These are phyloP conservation scores for Eumaeus atala DNA, from an alignment of 1,140 invertebrate genomes.

Conservation along the genomic window DNA sequence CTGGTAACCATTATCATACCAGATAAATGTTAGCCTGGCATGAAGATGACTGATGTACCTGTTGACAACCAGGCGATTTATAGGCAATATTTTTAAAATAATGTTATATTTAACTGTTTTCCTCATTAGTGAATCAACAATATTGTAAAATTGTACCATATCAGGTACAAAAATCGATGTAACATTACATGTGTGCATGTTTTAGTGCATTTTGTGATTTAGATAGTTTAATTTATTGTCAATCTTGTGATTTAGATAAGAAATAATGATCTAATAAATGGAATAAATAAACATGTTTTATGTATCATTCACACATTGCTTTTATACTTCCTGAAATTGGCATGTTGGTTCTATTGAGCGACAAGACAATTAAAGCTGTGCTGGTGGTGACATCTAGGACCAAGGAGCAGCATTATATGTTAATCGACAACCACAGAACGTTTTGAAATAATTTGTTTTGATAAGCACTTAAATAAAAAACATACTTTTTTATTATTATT, in stretches of 20 bases:
- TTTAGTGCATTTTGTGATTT: constrained; percentile 75
- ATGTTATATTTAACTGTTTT: constrained; percentile 36
- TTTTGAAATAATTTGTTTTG: too few species aligned
- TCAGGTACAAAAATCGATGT: constrained; percentile 64
- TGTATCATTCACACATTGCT: constrained; percentile 5
- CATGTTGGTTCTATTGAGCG: too few species aligned
- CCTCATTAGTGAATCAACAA: constrained; percentile 46
- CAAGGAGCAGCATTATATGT: constrained; percentile 18
- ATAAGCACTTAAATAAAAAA: too few species aligned
- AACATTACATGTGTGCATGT: constrained; percentile 72
- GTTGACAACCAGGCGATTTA: constrained; percentile 51
- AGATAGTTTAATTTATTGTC: constrained; percentile 72
- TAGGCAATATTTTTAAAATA: constrained; percentile 53
- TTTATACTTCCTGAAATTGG: too few species aligned
- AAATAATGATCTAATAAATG: constrained; percentile 55
- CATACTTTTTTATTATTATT: too few species aligned
- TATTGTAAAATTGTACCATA: constrained; percentile 64
- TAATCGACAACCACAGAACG: background rate
- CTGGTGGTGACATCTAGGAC: background rate
- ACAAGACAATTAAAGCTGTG: background rate
- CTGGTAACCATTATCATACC: constrained; percentile 6
- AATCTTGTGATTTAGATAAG: constrained; percentile 72
- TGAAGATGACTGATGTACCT: constrained; percentile 28
- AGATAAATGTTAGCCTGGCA: constrained; percentile 20
- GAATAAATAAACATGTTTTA: constrained; percentile 33